These are phyloP conservation scores for Luscinia megarhynchos DNA, from an alignment of 2,797 vertebrate genomes.

Conservation along the genomic window DNA sequence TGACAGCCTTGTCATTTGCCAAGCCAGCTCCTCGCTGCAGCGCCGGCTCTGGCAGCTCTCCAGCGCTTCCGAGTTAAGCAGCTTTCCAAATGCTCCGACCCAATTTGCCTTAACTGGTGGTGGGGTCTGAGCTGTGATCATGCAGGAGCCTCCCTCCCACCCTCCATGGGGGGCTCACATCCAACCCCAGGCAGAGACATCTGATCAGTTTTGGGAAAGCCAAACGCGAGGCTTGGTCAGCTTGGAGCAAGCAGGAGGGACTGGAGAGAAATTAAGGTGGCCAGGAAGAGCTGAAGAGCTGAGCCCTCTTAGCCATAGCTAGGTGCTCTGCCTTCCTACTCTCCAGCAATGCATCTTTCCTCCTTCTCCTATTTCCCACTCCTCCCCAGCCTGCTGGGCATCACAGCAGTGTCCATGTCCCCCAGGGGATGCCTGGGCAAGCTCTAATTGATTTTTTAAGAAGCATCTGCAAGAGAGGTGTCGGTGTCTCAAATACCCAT, in stretches of 20 bases:
- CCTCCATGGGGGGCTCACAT: accelerated
- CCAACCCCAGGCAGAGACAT: not conserved
- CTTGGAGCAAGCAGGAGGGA: not conserved
- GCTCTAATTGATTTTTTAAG: not conserved
- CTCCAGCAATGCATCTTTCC: not conserved
- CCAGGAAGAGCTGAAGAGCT: not conserved
- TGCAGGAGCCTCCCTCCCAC: not conserved
- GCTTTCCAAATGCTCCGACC: constrained; percentile 45
- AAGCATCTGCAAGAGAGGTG: not conserved
- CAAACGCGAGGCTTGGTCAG: not conserved
- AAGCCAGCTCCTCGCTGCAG: not conserved
- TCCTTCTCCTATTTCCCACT: not conserved
- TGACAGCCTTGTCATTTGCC: constrained; percentile 52
- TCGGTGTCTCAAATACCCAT: accelerated
- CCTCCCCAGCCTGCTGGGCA: not conserved
- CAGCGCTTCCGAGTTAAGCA: constrained; percentile 20
- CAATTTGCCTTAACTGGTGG: constrained; percentile 15
- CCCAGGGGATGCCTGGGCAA: not conserved
- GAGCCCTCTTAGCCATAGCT: not conserved
- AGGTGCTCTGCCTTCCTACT: not conserved
- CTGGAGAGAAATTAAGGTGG: not conserved
- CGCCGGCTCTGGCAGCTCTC: constrained; percentile 21
- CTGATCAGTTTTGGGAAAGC: not conserved
- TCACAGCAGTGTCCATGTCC: not conserved
- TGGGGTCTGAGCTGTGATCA: not conserved